A percentile compares a stretch with the other conserved stretches of the same genome.
Conservation (phyloP, 2,888 invertebrate species). For the Reticulitermes lucifugus region DNA sequence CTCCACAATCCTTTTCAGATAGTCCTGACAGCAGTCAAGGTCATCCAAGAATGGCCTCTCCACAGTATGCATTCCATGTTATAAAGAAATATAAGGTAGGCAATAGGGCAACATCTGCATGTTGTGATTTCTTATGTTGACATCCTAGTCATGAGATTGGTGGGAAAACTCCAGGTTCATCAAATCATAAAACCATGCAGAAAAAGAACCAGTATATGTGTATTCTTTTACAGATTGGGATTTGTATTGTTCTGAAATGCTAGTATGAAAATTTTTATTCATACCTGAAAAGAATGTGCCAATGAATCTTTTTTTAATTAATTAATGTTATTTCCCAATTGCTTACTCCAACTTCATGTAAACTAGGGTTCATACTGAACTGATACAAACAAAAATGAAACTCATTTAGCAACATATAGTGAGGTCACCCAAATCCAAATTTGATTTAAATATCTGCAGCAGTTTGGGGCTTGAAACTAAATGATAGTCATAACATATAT, state of each 20-base stretch:
- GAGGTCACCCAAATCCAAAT: too few relatives aligned
- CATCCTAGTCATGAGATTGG: not conserved
- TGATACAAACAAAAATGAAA: too few relatives aligned
- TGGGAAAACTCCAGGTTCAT: too few relatives aligned
- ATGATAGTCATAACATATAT: not conserved
- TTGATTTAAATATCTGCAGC: too few relatives aligned
- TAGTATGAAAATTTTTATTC: too few relatives aligned
- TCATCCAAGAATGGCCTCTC: slow-evolving; percentile 53
- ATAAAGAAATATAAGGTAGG: slow-evolving; percentile 67
- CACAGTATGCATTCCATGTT: slow-evolving; percentile 62
- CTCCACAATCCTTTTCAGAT: slow-evolving; percentile 49
- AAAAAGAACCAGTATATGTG: not conserved
- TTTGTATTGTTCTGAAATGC: not conserved
- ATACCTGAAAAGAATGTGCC: too few relatives aligned
- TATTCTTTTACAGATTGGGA: not conserved
- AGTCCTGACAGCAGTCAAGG: slow-evolving; percentile 59
- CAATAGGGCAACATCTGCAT: not conserved
- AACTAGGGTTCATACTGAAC: too few relatives aligned
- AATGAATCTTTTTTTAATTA: too few relatives aligned
- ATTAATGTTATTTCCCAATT: too few relatives aligned
- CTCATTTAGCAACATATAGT: too few relatives aligned
- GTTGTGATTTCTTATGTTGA: not conserved
- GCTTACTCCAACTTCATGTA: too few relatives aligned
- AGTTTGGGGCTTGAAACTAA: too few relatives aligned
- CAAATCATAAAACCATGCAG: not conserved